A percentile compares a stretch with the other conserved stretches of the same genome.
phyloP scores from a whole-genome alignment of 2,113 vertebrate species.

The Calyptomena viridis region DNA sequence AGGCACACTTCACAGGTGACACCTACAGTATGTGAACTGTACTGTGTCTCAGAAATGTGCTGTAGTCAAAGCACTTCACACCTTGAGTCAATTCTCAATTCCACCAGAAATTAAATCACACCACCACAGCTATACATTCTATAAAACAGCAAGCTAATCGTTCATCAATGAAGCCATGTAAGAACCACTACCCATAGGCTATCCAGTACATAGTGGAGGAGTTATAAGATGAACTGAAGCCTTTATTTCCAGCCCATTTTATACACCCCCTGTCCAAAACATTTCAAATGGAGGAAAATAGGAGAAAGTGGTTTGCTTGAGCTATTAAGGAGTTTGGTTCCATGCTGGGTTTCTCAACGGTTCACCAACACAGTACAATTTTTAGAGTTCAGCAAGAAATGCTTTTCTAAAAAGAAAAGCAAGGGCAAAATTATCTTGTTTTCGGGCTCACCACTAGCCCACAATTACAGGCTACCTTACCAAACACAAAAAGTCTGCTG shows the following conservation, averaged over 20 bases:
- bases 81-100: neutral
- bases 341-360: neutral
- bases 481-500: neutral
- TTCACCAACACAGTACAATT: neutral
- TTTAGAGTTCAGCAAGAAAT: neutral
- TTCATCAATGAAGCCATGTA: neutral
- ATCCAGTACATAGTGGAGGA: neutral
- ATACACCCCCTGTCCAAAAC: rapidly evolving
- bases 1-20: neutral
- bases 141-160: neutral
- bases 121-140: neutral
- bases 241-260: neutral
- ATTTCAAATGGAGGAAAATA: neutral
- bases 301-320: neutral
- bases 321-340: neutral
- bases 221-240: neutral
- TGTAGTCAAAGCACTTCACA: neutral
- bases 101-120: neutral
- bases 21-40: neutral
- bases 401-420: neutral
- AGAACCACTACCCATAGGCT: neutral
- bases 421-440: neutral
- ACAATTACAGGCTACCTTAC: neutral
- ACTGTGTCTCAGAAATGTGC: neutral
- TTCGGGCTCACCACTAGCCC: neutral